Evolutionary conservation across 30 jellyfish, hydroid and myxozoan species (phyloP).

Genomic region (Rhopilema esculentum): DNA sequence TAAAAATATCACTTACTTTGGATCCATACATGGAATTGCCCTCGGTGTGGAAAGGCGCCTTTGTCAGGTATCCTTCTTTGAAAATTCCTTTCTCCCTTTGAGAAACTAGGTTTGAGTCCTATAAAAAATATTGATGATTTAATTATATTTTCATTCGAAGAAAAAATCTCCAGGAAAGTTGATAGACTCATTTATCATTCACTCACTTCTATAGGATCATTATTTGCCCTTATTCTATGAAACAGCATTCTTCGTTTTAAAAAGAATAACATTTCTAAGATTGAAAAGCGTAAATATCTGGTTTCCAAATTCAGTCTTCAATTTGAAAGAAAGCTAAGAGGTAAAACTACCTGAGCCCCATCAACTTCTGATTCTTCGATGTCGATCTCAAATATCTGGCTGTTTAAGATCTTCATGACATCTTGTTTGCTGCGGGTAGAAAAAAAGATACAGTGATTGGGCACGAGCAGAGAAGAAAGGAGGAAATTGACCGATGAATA

Average conservation of each 20-base stretch:
- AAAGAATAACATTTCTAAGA: neutral
- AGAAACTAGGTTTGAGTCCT: constrained; percentile 89
- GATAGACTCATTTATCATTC: too few relatives aligned
- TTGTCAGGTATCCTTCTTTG: constrained; percentile 97
- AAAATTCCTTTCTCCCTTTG: constrained; percentile 95
- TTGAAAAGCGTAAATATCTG: neutral
- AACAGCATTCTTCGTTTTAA: too few relatives aligned
- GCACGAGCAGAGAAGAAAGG: neutral
- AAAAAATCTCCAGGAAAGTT: neutral
- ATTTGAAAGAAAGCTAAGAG: too few relatives aligned
- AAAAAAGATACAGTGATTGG: neutral
- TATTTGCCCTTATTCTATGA: too few relatives aligned
- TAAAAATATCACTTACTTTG: constrained; percentile 86
- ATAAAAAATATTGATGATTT: neutral
- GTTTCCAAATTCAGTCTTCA: too few relatives aligned
- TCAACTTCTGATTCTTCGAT: constrained; percentile 93
- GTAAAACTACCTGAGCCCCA: constrained; percentile 78
- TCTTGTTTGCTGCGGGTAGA: constrained; percentile 23
- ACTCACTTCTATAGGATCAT: too few relatives aligned
- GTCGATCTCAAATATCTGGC: constrained; percentile 82
- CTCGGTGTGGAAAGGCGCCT: constrained; percentile 97
- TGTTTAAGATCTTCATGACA: constrained; percentile 34
- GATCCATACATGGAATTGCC: constrained; percentile 94
- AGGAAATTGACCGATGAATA: too few relatives aligned
- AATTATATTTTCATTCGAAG: neutral